These are phyloP conservation scores for Lepeophtheirus nordmannii DNA, from an alignment of 2,888 invertebrate genomes.

Conservation along the genomic window DNA sequence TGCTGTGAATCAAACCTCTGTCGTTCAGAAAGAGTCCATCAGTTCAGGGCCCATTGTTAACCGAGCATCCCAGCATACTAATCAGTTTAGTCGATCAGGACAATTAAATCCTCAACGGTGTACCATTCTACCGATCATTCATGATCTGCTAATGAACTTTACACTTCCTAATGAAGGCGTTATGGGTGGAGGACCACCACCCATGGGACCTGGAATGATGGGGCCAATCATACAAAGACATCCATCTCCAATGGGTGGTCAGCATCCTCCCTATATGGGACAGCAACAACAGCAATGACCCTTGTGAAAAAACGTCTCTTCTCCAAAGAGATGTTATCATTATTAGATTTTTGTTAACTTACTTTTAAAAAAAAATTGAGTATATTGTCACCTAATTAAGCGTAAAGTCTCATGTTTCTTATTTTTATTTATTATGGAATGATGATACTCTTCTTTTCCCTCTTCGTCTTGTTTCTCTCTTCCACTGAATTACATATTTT, in stretches of 20 bases:
- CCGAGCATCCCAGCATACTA: slow-evolving; percentile 28
- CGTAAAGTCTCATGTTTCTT: no score
- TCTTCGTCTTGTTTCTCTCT: no score
- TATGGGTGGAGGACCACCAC: neutral
- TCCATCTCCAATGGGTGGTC: neutral
- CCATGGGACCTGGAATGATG: neutral
- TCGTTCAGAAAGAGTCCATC: slow-evolving; percentile 52
- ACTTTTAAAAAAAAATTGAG: no score
- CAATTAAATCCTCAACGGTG: slow-evolving; percentile 38
- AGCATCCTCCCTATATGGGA: neutral
- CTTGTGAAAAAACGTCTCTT: neutral
- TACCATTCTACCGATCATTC: slow-evolving; percentile 73
- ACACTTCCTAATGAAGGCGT: slow-evolving; percentile 52
- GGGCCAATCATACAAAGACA: no score
- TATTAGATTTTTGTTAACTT: no score
- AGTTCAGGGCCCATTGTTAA: slow-evolving; percentile 37
- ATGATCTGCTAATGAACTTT: slow-evolving; percentile 70
- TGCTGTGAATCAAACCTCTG: slow-evolving; percentile 62
- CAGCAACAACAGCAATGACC: neutral
- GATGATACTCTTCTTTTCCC: no score
- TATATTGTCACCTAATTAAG: no score
- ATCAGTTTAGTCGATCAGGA: neutral
- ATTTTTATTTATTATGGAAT: no score
- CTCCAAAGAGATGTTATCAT: neutral
- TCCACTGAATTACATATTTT: no score